Evolutionary conservation across 2,113 vertebrate species (phyloP).

Genomic region (Chiloscyllium plagiosum): DNA sequence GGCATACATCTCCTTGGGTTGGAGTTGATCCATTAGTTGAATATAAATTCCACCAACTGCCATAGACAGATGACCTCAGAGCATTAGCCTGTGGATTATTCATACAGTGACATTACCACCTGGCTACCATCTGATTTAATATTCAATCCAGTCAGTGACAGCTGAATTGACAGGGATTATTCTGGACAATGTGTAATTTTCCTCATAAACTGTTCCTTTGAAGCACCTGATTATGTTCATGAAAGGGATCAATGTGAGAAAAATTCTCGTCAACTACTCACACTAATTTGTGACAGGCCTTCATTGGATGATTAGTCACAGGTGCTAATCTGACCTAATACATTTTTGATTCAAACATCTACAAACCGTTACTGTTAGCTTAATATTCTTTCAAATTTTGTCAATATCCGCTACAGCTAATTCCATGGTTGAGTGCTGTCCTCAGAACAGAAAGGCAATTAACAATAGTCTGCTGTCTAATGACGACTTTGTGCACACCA

Average conservation of each 20-base stretch:
- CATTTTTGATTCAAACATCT: neutral
- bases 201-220: constrained; percentile 10
- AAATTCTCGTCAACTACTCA: neutral
- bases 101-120: neutral
- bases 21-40: neutral
- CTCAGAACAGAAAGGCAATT: neutral
- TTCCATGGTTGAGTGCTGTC: neutral
- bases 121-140: neutral
- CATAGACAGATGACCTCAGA: too few species aligned
- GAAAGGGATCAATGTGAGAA: neutral
- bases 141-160: too few species aligned
- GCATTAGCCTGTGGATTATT: neutral
- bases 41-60: neutral
- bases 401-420: too few species aligned
- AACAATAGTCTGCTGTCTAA: neutral
- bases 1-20: neutral
- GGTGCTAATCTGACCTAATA: neutral
- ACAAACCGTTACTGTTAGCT: neutral
- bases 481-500: neutral
- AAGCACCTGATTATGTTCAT: neutral
- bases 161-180: neutral
- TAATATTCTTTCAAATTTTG: neutral
- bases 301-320: neutral
- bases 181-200: neutral
- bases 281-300: neutral